Conservation (phyloP, 1,140 invertebrate genomes). For the Orius insidiosus region DNA sequence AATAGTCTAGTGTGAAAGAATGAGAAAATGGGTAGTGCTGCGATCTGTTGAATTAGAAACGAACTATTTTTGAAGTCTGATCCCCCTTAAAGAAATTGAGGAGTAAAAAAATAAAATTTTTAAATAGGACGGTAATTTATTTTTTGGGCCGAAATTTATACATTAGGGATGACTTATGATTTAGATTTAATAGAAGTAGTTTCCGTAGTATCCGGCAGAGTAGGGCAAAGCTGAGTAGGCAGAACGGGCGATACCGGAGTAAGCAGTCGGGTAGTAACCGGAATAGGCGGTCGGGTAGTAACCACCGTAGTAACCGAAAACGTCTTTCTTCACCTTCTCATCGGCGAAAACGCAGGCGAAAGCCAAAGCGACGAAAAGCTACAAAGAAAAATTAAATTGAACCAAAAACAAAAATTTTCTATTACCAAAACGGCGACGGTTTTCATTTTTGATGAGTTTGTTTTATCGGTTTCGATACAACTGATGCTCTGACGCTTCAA, state of each 20-base stretch:
- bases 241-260: not conserved
- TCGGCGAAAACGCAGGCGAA: conserved; percentile 13
- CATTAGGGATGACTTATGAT: not conserved
- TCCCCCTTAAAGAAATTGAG: no score
- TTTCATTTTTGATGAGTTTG: no score
- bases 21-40: no score
- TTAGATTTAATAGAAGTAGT: not conserved
- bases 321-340: conserved; percentile 15
- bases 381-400: not conserved
- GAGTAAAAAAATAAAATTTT: not conserved
- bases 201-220: conserved; percentile 1
- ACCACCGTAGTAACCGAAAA: conserved; percentile 9
- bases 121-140: not conserved
- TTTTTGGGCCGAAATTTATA: not conserved
- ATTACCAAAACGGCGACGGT: no score
- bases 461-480: no score
- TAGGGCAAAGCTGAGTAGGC: not conserved
- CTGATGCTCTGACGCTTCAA: no score
- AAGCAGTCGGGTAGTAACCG: not conserved
- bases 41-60: no score
- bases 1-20: no score
- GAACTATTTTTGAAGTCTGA: no score
- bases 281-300: not conserved
- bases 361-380: conserved; percentile 12
- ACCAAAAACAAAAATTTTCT: no score